Base-by-base conservation (phyloP, 1,140 invertebrate genomes). In the Pygmarrhopalites habei region DNA sequence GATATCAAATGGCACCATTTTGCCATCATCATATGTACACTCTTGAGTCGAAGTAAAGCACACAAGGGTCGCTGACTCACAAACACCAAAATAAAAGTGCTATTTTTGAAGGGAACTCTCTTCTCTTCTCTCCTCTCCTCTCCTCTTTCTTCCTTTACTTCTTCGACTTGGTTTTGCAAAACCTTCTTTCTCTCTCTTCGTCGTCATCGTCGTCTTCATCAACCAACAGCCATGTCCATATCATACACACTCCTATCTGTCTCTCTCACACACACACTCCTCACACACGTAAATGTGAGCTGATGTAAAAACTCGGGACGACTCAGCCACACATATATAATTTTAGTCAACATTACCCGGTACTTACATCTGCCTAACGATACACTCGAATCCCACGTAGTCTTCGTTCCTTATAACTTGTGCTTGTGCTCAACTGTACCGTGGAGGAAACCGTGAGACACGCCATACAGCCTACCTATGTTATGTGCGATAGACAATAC, bases 31-130 rank as follows among this genome's bases (percentile, higher is more conserved):
- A 57, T 57, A 35, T 57, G 53, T 28, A 57, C 49, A n/a, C 26
- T 35, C 53, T 52, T 21, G 23, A 39, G 7, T 2, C 5, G 12
- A 35, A 5, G 26, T 19, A 55, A 14, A 49, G 29, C 12, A 23
- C 29, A 25, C 56, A 58, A 67, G 66, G 66, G 66, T 67, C 66
- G 66, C 66, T 67, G 66, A 67, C 66, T 67, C 66, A 67, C 47
- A 55, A 67, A 61, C 57, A 55, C 61, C 57, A 67, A 67, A 67
- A 67, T 67, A 67, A 67, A 67, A 61, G 58, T 67, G 66, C 66
- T 67, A 67, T 67, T 67, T 67, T 67, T 67, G 66, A 67, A 59
- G 62, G 58, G 58, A 55, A 62, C 60, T 56, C 29, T 41, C 25
- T 29, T 7, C 29, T 32, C 21, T 23, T 55, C 25, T 29, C 51